Percentiles rank a stretch among this genome's conserved stretches.
Conservation (phyloP, 2,888 invertebrate species). For the Geophilus truncorum region DNA sequence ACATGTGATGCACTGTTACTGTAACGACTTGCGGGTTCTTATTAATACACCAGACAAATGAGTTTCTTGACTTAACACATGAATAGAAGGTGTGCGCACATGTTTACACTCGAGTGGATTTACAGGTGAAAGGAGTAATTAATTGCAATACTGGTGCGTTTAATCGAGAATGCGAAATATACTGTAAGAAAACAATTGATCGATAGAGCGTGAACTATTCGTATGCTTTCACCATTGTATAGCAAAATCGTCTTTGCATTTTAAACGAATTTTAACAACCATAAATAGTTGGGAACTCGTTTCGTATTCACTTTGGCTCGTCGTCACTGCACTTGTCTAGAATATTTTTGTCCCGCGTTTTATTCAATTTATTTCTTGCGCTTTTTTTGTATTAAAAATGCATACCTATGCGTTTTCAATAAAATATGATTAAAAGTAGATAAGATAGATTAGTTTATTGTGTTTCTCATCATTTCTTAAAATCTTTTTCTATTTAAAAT, state of each 20-base stretch:
- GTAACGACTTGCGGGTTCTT: neutral
- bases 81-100: neutral
- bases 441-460: neutral
- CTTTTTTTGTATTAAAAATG: neutral
- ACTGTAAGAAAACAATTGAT: neutral
- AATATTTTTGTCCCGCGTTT: neutral
- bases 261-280: neutral
- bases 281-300: neutral
- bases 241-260: neutral
- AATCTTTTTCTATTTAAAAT: too few species aligned
- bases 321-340: neutral
- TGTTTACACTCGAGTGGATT: neutral
- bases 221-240: too few species aligned
- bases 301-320: conserved; percentile 7
- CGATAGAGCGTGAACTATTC: too few species aligned
- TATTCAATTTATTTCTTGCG: neutral
- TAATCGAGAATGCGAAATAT: neutral
- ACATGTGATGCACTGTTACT: neutral
- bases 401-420: neutral
- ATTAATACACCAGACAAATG: neutral
- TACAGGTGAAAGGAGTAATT: neutral
- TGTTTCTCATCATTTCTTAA: too few species aligned
- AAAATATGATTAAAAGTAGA: neutral
- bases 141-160: neutral
- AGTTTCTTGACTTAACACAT: neutral